phyloP scores from a whole-genome alignment of 2,797 vertebrate genomes.

The Chelidonichthys spinosus region DNA sequence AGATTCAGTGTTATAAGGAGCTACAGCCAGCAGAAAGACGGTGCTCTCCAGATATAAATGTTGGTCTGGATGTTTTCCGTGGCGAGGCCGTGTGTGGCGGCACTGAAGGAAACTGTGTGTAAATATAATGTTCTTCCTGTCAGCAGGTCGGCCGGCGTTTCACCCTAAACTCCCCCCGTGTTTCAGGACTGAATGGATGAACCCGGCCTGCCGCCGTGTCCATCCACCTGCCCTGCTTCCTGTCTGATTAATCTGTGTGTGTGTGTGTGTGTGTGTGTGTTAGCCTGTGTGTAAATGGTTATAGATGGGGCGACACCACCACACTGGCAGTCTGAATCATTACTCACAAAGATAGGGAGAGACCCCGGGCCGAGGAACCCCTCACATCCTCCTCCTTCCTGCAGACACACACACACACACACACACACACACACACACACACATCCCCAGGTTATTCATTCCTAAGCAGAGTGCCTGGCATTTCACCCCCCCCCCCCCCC shows the following conservation, averaged over 20 bases:
- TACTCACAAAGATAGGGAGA: conserved; percentile 91
- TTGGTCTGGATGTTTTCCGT: neutral
- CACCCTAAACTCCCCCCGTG: conserved; percentile 57
- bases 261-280: conserved; percentile 30
- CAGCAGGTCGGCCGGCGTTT: conserved; percentile 39
- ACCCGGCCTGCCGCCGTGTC: conserved; percentile 68
- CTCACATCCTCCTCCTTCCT: conserved; percentile 62
- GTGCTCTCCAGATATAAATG: no score
- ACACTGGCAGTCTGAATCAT: conserved; percentile 92
- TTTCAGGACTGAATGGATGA: conserved; percentile 79
- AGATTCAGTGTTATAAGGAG: no score
- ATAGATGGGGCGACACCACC: conserved; percentile 95
- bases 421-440: conserved; percentile 31
- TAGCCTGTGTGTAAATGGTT: conserved; percentile 88
- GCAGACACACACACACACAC: conserved; percentile 8
- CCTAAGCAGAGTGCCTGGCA: conserved; percentile 88
- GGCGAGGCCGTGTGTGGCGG: neutral
- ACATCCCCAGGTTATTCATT: conserved; percentile 85
- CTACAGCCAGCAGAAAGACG: no score
- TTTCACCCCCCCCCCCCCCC: conserved; percentile 90
- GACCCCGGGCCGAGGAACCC: conserved; percentile 81
- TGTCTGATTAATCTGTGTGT: conserved; percentile 73
- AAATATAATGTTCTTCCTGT: conserved; percentile 13
- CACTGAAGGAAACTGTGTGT: conserved; percentile 14
- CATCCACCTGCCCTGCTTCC: conserved; percentile 77